Evolutionary conservation across 1,140 invertebrate species (phyloP), one percentile per base, ranked within the genome.

Genomic region (Scaptomyza hsui): DNA sequence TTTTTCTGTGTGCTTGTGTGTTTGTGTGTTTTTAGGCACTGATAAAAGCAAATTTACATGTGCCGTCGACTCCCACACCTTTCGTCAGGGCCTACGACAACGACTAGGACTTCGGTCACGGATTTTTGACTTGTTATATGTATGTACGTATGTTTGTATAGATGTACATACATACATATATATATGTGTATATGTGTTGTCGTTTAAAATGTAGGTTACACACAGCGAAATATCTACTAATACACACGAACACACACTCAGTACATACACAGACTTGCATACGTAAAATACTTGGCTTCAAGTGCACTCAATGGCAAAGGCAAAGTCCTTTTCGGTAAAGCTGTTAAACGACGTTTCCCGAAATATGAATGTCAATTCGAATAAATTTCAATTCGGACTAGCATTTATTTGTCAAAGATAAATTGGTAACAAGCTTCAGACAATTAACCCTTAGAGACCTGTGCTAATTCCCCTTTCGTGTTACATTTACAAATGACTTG

Each of bases 171-270:
- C 24, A 24, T 4, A 24, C 6, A 24, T 26, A 18, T 56, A 49
- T 24, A 7, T 62, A 49, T 61, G 35, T 62, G 41, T 32, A n/a
- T 49, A 24, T 65, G 37, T 44, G n/a, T 53, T 70, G 81, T 74
- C 77, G 81, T 68, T 85, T 80, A 70, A 85, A 85, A 85, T 85
- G 81, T 85, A 85, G 80, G 80, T 85, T 85, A 85, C 80, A 85
- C 80, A 86, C 80, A 77, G 65, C 48, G 32, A 72, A 65, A 61
- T 63, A 52, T 63, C 56, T 55, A 29, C 57, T 60, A 19, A 59
- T 9, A 75, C 45, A 55, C 7, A 41, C 47, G 37, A 10, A 59
- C 15, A 59, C 44, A 35, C 19, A 60, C n/a, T 44, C 32, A n/a
- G n/a, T n/a, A 16, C 21, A 60, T 35, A 48, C 21, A 44, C 48